These are phyloP conservation scores for Musca vetustissima DNA, from an alignment of 1,140 invertebrate species.

Conservation along the genomic window DNA sequence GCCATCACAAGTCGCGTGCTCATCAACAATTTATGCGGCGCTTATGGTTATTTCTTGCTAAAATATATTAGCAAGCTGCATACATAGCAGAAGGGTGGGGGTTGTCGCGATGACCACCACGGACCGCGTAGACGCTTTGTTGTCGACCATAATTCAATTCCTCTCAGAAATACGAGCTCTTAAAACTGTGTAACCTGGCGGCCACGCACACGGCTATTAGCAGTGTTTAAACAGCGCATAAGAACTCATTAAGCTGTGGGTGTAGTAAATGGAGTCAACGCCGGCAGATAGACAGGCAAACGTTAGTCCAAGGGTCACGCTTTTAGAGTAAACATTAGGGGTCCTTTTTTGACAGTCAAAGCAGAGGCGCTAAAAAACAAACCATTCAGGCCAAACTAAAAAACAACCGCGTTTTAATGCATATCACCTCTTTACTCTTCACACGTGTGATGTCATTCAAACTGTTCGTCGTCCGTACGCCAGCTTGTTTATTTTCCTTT, in stretches of 20 bases:
- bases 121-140: no score
- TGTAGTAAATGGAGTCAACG: constrained; percentile 16
- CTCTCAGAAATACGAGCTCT: no score
- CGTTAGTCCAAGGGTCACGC: background rate
- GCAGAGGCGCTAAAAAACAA: background rate
- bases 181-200: background rate
- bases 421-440: no score
- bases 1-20: constrained; percentile 12
- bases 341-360: background rate
- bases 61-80: no score
- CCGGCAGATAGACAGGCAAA: background rate
- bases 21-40: constrained; percentile 11
- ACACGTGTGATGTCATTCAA: no score
- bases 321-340: background rate
- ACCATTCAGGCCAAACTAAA: background rate
- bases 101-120: no score
- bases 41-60: background rate
- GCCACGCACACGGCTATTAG: constrained; percentile 11
- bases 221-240: constrained; percentile 16
- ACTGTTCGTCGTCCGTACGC: no score
- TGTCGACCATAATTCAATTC: no score
- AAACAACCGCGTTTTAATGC: background rate
- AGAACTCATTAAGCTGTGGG: constrained; percentile 6
- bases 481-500: no score
- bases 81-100: no score